Evolutionary conservation across 2,888 invertebrate genomes (phyloP).

Genomic region (Chelonus formosanus): DNA sequence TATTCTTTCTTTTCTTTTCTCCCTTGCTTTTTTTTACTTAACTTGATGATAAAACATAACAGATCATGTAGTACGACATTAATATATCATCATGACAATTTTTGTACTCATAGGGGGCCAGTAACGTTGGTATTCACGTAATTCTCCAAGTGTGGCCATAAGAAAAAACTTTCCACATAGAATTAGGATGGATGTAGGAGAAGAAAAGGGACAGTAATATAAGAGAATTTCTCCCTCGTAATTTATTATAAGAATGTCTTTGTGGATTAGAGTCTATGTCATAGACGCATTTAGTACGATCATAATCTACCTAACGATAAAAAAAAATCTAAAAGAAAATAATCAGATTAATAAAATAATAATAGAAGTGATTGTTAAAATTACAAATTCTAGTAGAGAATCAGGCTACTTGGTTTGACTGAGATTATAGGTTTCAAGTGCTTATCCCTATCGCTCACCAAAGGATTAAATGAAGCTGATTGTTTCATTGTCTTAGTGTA

Average conservation of each 20-base stretch:
- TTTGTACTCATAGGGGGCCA: too few relatives aligned
- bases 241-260: slow-evolving; percentile 7
- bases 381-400: too few relatives aligned
- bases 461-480: slow-evolving; percentile 9
- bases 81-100: too few relatives aligned
- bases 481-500: slow-evolving; percentile 1
- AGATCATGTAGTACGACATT: too few relatives aligned
- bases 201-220: neutral
- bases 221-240: neutral
- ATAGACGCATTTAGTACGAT: neutral
- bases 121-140: neutral
- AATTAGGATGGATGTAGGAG: neutral
- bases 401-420: too few relatives aligned
- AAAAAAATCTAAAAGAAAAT: too few relatives aligned
- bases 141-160: slow-evolving; percentile 3
- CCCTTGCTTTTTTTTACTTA: too few relatives aligned
- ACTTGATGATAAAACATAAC: too few relatives aligned
- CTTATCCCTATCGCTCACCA: slow-evolving; percentile 1
- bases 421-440: slow-evolving; percentile 1
- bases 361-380: neutral
- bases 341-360: neutral
- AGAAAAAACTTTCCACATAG: slow-evolving; percentile 5
- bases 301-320: neutral
- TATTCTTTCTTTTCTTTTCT: too few relatives aligned
- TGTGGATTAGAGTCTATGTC: neutral